phyloP scores from a whole-genome alignment of 2,113 vertebrate species.

The Lagopus leucura region DNA sequence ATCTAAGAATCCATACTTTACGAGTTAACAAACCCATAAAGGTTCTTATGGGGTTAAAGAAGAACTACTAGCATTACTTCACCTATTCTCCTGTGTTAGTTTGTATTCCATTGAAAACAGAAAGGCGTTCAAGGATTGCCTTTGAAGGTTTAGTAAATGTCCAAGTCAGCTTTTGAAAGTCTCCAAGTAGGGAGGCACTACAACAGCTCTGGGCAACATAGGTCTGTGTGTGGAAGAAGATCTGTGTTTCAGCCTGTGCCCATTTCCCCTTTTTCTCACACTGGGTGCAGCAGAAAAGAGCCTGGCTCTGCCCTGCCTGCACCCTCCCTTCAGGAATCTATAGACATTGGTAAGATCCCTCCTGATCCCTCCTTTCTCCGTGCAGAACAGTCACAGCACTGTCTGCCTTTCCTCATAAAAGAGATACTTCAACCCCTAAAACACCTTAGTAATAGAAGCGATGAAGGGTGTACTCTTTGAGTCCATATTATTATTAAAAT shows the following conservation, averaged over 20 bases:
- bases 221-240: background rate
- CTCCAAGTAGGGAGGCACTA: background rate
- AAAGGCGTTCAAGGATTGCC: background rate
- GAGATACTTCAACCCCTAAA: background rate
- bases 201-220: background rate
- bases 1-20: background rate
- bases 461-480: background rate
- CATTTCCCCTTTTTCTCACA: no score
- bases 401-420: background rate
- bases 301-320: background rate
- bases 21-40: background rate
- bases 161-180: background rate
- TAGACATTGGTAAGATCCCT: accelerated
- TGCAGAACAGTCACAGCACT: background rate
- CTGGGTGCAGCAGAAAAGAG: background rate
- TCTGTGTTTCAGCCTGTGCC: background rate
- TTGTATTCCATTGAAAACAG: background rate
- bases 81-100: background rate
- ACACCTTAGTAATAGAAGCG: background rate
- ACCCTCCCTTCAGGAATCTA: background rate
- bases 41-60: background rate
- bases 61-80: background rate
- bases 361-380: background rate
- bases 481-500: background rate
- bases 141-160: background rate